Evolutionary conservation across 2,888 invertebrate species (phyloP).

Genomic region (Netelia virgata): DNA sequence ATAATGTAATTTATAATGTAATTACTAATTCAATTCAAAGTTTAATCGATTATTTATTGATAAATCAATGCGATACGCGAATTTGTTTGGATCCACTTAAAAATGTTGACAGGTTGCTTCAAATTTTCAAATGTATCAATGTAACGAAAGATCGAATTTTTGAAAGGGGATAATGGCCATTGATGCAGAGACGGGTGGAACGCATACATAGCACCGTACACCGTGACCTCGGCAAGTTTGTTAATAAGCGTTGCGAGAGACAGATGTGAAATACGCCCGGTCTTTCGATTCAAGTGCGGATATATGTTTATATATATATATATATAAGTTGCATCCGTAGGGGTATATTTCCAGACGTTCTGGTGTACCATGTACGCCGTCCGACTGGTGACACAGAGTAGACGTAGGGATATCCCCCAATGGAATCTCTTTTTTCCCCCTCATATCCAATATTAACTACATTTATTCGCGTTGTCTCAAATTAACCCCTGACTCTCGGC

Average conservation of each 20-base stretch:
- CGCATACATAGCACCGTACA: slow-evolving; percentile 14
- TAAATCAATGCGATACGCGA: too few species aligned
- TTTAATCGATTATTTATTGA: too few species aligned
- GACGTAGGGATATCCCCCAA: slow-evolving; percentile 64
- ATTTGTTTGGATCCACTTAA: too few species aligned
- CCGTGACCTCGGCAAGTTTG: slow-evolving; percentile 59
- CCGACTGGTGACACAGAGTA: slow-evolving; percentile 73
- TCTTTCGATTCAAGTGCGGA: slow-evolving; percentile 76
- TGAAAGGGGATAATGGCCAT: slow-evolving; percentile 52
- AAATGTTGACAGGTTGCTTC: neutral
- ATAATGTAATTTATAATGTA: too few species aligned
- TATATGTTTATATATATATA: slow-evolving; percentile 11
- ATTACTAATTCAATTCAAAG: too few species aligned
- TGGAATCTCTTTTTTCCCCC: slow-evolving; percentile 69
- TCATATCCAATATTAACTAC: slow-evolving; percentile 84
- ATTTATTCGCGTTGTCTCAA: slow-evolving; percentile 84
- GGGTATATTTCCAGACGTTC: slow-evolving; percentile 46
- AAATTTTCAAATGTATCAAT: slow-evolving; percentile 41
- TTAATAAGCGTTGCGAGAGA: slow-evolving; percentile 75
- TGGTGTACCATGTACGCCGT: slow-evolving; percentile 49
- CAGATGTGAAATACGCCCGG: slow-evolving; percentile 79
- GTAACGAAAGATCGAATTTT: slow-evolving; percentile 51
- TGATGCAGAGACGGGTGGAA: slow-evolving; percentile 33
- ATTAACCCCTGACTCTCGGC: slow-evolving; percentile 82
- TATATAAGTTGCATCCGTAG: slow-evolving; percentile 24